Evolutionary conservation across 1,140 invertebrate genomes (phyloP), one percentile per base, ranked within the genome.

Genomic region (Pantala flavescens): DNA sequence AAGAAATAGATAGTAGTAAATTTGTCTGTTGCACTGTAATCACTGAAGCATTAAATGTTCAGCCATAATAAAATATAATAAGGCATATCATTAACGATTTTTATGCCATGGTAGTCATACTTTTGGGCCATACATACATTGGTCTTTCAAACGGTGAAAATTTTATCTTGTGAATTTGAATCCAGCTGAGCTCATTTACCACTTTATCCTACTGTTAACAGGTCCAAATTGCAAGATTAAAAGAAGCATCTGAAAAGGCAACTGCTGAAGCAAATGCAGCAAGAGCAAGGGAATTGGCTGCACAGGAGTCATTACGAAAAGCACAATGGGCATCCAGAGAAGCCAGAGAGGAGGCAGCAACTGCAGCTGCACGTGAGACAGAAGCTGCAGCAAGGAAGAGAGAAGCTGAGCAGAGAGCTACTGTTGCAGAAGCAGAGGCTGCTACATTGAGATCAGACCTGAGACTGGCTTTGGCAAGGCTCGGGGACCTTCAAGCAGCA

Each of bases 401-500:
- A 72, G 89, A 90, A 77, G 79, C 91, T 71, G 90, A 91, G 77
- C 91, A 91, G 80, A 85, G 87, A 76, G 82, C 90, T 63, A 90
- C 91, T 79, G 83, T 85, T 74, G 81, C 87, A 7, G 89, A 91
- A 78, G 85, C 87, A 0, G 90, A 91, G 80, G 85, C 86, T 3
- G 82, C 86, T 63, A 85, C 87, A 12, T 83, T 88, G 0, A 84
- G 86, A 76, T 87, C 90, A 72, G 93, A 95, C 83, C 84, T 95
- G 24, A 87, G 91, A 74, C 82, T 95, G 78, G 93, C 93, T 9
- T 82, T 94, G 77, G 92, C 94, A 81, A 85, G 93, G 78, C 93
- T 95, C 76, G 90, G 93, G 71, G 93, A 95, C 82, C 82, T 95
- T 11, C 93, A 94, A 78, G 88, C 89, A 78, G 93, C 92, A n/a